Base-by-base conservation (phyloP, 1,140 invertebrate species). In the Leptonema lineaticorne region DNA sequence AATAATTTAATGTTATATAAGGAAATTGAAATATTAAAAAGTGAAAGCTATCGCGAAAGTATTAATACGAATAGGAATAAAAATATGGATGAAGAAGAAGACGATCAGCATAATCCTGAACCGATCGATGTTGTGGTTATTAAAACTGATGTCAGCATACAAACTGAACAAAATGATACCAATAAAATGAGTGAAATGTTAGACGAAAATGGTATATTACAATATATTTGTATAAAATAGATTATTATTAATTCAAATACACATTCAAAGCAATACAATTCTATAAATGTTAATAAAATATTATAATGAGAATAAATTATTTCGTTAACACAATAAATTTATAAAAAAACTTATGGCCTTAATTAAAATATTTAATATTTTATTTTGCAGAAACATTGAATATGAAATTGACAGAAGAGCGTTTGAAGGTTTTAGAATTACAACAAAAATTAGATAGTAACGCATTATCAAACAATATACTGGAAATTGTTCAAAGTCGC, bases 1-100 rank as follows among this genome's bases (percentile, higher is more conserved):
- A 33, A 6, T 9, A 46, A n/a, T 46, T 9, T 46, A 9, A 8
- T 16, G 16, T 53, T 26, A 48, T 48, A 48, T 20, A 41, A 53
- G 50, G 50, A 53, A 53, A 53, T 53, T 11, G 50, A 53, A 53
- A 53, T 22, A 11, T 53, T 53, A 24, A 53, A 53, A 53, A 16
- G 16, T 4, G 37, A 41, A 41, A 41, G 37, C 9, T 41, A 14
- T 4, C 37, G 16, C n/a, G n/a, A n/a, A n/a, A n/a, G n/a, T n/a
- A n/a, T n/a, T n/a, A n/a, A 41, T 4, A 41, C 2, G 2, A 9
- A 53, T 7, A 26, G 50, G 27, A 8, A 26, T 26, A 26, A 26
- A 1, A 53, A 24, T 41, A 4, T 41, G 37, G 37, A 11, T 11
- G 37, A 41, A 41, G 2, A 2, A 14, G 37, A 41, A 41, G 16